phyloP scores from a whole-genome alignment of 2,888 invertebrate genomes.

The Euplexia lucipara region DNA sequence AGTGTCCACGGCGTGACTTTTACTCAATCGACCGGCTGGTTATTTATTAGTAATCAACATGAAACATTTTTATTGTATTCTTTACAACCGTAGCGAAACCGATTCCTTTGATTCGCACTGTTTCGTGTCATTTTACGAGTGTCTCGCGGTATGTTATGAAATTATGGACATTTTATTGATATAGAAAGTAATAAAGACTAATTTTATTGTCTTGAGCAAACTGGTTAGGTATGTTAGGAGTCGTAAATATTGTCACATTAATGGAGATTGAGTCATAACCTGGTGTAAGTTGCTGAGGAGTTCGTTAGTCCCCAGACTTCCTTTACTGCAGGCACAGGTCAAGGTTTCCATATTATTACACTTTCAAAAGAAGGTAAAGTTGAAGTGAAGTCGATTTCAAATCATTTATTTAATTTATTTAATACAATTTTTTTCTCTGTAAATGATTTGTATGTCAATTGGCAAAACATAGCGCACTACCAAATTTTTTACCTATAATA shows the following conservation, averaged over 20 bases:
- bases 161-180: slow-evolving; percentile 55
- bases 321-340: no score
- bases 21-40: no score
- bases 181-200: slow-evolving; percentile 43
- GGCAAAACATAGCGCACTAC: no score
- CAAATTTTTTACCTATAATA: no score
- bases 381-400: no score
- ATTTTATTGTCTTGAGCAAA: slow-evolving; percentile 47
- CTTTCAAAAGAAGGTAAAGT: no score
- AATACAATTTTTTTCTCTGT: no score
- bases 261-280: slow-evolving; percentile 27
- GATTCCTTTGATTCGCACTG: slow-evolving; percentile 56
- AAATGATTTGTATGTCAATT: no score
- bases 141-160: slow-evolving; percentile 43
- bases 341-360: no score
- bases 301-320: no score
- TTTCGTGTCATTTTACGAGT: slow-evolving; percentile 58
- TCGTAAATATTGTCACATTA: slow-evolving; percentile 25
- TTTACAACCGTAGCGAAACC: slow-evolving; percentile 53
- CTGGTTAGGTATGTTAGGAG: slow-evolving; percentile 33
- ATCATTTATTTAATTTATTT: no score
- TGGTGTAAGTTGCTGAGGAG: neutral
- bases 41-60: slow-evolving; percentile 59
- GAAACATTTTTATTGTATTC: slow-evolving; percentile 60
- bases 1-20: no score